Evolutionary conservation across 2,888 invertebrate genomes (phyloP).

Genomic region (Dioctria linearis): DNA sequence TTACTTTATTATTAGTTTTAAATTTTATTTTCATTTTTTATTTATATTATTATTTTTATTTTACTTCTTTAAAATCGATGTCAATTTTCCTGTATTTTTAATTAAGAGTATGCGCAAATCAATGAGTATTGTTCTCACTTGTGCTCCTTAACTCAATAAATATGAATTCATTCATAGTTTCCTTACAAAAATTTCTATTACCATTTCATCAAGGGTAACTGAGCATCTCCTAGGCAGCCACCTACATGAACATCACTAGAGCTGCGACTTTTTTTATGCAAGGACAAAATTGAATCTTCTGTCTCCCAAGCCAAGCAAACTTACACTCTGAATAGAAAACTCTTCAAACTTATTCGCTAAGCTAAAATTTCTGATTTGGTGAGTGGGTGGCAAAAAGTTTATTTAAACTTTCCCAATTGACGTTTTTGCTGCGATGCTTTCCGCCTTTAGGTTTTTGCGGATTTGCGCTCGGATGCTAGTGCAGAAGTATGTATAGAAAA

Average conservation of each 20-base stretch:
- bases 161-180: no score
- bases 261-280: slow-evolving; percentile 2
- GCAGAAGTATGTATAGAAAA: no score
- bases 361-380: slow-evolving; percentile 21
- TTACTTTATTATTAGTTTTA: no score
- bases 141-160: no score
- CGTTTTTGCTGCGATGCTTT: slow-evolving; percentile 11
- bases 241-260: not conserved
- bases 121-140: no score
- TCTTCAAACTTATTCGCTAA: slow-evolving; percentile 30
- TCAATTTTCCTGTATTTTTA: no score
- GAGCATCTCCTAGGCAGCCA: not conserved
- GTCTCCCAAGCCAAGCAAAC: not conserved
- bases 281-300: not conserved
- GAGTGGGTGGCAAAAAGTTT: slow-evolving; percentile 42
- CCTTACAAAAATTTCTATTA: no score
- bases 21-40: no score
- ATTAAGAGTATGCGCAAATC: no score
- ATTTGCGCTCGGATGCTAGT: not conserved
- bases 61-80: no score
- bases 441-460: slow-evolving; percentile 1
- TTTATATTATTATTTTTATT: no score
- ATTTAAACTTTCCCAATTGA: slow-evolving; percentile 50
- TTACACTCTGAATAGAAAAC: slow-evolving; percentile 12
- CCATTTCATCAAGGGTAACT: not conserved